Evolutionary conservation across 1,140 invertebrate species (phyloP).

Genomic region (Microvelia longipes): DNA sequence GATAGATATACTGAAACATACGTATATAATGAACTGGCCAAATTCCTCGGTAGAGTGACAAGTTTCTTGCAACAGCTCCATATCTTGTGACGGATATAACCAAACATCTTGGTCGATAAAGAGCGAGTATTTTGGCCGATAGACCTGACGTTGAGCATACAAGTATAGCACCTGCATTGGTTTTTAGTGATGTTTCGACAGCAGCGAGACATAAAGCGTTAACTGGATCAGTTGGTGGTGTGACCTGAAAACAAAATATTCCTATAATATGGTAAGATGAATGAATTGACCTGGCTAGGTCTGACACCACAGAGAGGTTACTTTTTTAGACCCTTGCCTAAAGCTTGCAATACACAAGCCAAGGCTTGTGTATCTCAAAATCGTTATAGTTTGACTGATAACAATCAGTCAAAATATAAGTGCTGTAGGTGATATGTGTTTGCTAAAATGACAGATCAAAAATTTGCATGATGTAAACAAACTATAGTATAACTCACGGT

Average conservation of each 20-base stretch:
- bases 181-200: conserved; percentile 86
- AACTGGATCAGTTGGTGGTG: conserved; percentile 67
- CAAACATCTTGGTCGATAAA: conserved; percentile 88
- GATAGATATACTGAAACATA: conserved; percentile 7
- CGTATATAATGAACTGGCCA: conserved; percentile 14
- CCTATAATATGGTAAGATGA: too few species aligned
- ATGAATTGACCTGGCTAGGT: too few species aligned
- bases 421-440: too few species aligned
- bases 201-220: conserved; percentile 90
- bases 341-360: too few species aligned
- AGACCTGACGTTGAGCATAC: conserved; percentile 89
- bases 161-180: conserved; percentile 81
- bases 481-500: too few species aligned
- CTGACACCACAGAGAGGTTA: too few species aligned
- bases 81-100: conserved; percentile 89
- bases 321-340: too few species aligned
- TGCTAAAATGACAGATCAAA: too few species aligned
- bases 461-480: too few species aligned
- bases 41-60: conserved; percentile 60
- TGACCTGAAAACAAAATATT: conserved; percentile 38
- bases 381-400: too few species aligned
- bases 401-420: too few species aligned
- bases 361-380: too few species aligned
- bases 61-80: conserved; percentile 75
- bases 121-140: conserved; percentile 79